These are phyloP conservation scores for Prionailurus viverrinus DNA, from an alignment of 2,113 vertebrate species.

Conservation along the genomic window DNA sequence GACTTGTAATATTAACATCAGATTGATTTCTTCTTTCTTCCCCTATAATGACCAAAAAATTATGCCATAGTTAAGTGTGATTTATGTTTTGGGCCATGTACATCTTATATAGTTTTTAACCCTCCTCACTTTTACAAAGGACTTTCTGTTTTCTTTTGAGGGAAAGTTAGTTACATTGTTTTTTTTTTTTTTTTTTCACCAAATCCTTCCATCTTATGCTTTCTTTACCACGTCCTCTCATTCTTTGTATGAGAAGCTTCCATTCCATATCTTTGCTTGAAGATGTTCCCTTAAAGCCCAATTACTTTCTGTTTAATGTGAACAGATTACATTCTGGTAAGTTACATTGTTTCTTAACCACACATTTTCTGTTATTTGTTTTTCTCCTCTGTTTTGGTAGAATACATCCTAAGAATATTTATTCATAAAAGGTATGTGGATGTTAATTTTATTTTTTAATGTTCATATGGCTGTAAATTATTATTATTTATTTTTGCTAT, in stretches of 20 bases:
- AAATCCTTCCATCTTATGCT: not conserved
- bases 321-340: not conserved
- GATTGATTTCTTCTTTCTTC: constrained; percentile 1
- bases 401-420: not conserved
- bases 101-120: not conserved
- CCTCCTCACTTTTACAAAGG: not conserved
- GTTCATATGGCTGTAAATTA: not conserved
- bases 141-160: not conserved
- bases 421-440: not conserved
- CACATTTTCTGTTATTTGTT: not conserved
- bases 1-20: constrained; percentile 21
- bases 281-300: not conserved
- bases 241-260: not conserved
- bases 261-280: not conserved
- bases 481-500: not conserved
- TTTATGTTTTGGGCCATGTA: not conserved
- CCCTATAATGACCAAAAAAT: not conserved
- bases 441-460: constrained; percentile 38
- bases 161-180: not conserved
- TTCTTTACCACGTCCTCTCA: not conserved
- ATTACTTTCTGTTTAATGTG: constrained; percentile 11
- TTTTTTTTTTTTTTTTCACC: not conserved
- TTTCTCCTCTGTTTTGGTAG: not conserved
- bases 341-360: constrained; percentile 4
- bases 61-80: not conserved